Base-by-base conservation (phyloP, 2,888 invertebrate genomes). In the Caenorhabditis sp. region DNA sequence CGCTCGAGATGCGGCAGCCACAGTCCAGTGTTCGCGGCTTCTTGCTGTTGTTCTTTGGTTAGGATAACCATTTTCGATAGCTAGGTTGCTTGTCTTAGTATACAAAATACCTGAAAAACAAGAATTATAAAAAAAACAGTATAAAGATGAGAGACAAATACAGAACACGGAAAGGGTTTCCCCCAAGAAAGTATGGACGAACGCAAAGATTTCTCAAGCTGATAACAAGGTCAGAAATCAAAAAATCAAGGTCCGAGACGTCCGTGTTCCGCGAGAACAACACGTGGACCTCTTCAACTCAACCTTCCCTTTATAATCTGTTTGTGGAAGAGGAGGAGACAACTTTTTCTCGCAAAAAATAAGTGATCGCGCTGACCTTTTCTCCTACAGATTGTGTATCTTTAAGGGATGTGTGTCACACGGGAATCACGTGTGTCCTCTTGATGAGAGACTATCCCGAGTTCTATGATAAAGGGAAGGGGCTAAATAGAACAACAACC, bases 1-100 rank as follows among this genome's bases (percentile, higher is more conserved):
- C 95, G 96, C 94, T 99, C 99, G 93, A 95, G 95, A 92, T 94
- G 94, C 80, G 98, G 98, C 94, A 97, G 96, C 94, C 99, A 99
- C 92, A 99, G 95, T 93, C 97, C 93, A 67, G 90, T 88, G 53
- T 85, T 72, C 40, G 87, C 88, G 13, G 88, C 88, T 24, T 83
- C 85, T 28, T 82, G 68, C 24, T 88, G 80, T 70, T 91, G 86
- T 55, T 87, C 87, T 28, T 89, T 86, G 28, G 88, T 87, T 18
- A 91, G 84, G 67, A 91, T 85, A 58, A 91, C 91, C 91, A 91
- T 91, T 55, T 18, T 81, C 32, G 18, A 28, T 35, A n/a, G n/a
- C n/a, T 9, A 55, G 53, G 60, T 40, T 26, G 37, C 24, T 68
- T 51, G 53, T 15, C 44, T 60, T 40, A 40, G 61, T 60, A 60